phyloP scores from a whole-genome alignment of 2,888 invertebrate species.

The Aricia artaxerxes region DNA sequence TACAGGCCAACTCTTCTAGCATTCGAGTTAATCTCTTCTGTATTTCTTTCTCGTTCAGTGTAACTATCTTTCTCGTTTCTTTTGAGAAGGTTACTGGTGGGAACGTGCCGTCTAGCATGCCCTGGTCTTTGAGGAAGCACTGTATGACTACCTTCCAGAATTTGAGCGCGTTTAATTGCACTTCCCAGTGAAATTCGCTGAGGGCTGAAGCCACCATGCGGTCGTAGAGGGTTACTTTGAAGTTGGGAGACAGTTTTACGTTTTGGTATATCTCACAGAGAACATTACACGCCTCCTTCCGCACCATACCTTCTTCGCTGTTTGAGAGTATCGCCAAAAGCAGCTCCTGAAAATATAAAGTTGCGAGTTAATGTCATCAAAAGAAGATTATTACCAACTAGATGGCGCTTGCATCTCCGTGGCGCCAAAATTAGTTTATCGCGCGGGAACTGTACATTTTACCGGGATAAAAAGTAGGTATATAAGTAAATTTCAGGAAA shows the following conservation, averaged over 20 bases:
- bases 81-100: slow-evolving; percentile 90
- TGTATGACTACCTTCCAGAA: slow-evolving; percentile 87
- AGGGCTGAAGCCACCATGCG: slow-evolving; percentile 84
- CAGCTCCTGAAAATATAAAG: slow-evolving; percentile 62
- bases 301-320: slow-evolving; percentile 88
- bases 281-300: slow-evolving; percentile 85
- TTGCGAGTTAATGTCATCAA: background rate
- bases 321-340: slow-evolving; percentile 80
- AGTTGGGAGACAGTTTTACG: slow-evolving; percentile 78
- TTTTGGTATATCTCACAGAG: slow-evolving; percentile 84
- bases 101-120: slow-evolving; percentile 91
- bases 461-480: too few species aligned
- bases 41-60: slow-evolving; percentile 84
- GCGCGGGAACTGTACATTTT: too few species aligned
- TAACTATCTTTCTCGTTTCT: slow-evolving; percentile 88
- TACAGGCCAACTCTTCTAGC: slow-evolving; percentile 83
- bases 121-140: slow-evolving; percentile 84
- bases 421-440: too few species aligned
- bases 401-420: too few species aligned
- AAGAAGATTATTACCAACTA: background rate
- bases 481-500: too few species aligned
- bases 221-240: slow-evolving; percentile 80
- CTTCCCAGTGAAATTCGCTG: slow-evolving; percentile 91
- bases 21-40: slow-evolving; percentile 83
- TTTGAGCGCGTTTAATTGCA: slow-evolving; percentile 84